Evolutionary conservation across 1,140 invertebrate genomes (phyloP).

Genomic region (Bombus waltoni): DNA sequence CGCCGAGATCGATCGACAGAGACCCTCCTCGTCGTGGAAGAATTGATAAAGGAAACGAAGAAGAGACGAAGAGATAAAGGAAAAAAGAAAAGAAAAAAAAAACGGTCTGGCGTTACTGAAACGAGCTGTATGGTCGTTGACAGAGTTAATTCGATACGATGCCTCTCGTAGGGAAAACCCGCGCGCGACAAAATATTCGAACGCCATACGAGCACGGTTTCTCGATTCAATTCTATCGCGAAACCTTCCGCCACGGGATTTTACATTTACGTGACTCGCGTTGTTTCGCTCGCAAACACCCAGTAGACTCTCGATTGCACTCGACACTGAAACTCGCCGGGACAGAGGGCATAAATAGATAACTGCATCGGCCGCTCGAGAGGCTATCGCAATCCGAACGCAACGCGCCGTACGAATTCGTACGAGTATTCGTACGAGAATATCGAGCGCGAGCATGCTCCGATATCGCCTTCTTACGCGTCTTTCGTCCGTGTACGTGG

Average conservation of each 20-base stretch:
- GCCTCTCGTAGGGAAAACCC: background rate
- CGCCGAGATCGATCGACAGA: background rate
- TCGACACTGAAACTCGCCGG: background rate
- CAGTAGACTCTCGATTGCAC: background rate
- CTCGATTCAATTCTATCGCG: background rate
- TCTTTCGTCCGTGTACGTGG: too few relatives aligned
- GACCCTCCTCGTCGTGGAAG: background rate
- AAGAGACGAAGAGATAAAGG: background rate
- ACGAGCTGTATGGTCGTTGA: background rate
- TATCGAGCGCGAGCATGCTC: background rate
- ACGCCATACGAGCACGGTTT: background rate
- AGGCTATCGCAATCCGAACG: background rate
- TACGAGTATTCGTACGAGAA: background rate
- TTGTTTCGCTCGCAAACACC: background rate
- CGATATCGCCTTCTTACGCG: background rate
- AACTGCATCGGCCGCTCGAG: background rate
- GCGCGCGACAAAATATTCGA: background rate
- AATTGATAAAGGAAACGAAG: too few relatives aligned
- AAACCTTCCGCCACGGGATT: background rate
- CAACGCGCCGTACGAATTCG: background rate
- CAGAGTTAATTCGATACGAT: background rate
- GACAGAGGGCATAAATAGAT: conserved; percentile 18
- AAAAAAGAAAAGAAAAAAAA: too few relatives aligned
- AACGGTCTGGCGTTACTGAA: background rate
- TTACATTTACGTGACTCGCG: background rate